Percentiles rank a stretch among this genome's conserved stretches.
These are phyloP conservation scores for Cyanoderma ruficeps DNA, from an alignment of 2,113 vertebrate species.

Conservation along the genomic window DNA sequence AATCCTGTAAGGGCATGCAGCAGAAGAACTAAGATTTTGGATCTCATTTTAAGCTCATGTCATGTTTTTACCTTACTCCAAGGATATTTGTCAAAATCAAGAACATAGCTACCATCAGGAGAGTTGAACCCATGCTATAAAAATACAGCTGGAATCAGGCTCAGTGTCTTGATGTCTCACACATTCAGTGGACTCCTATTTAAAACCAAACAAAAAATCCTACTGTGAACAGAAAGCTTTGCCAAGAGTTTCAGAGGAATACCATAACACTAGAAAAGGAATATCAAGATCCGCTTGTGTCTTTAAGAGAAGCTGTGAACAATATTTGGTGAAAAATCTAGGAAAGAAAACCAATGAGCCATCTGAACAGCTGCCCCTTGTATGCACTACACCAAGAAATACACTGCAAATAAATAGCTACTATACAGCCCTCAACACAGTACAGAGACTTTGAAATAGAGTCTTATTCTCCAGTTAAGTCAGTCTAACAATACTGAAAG, in stretches of 20 bases:
- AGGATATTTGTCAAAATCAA: neutral
- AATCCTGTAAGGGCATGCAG: neutral
- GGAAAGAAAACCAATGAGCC: neutral
- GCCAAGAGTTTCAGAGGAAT: neutral
- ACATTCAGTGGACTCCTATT: neutral
- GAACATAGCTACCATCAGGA: neutral
- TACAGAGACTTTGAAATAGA: neutral
- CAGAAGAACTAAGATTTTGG: neutral
- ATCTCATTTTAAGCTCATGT: neutral
- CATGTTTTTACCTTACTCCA: neutral
- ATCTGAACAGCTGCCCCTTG: neutral
- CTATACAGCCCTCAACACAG: neutral
- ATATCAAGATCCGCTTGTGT: rapidly evolving
- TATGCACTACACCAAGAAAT: neutral
- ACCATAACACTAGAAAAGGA: neutral
- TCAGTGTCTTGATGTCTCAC: neutral
- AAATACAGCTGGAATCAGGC: neutral
- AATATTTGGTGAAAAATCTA: neutral
- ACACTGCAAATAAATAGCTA: neutral
- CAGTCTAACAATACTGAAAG: neutral
- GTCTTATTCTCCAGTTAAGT: neutral
- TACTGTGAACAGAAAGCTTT: neutral
- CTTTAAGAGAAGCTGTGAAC: neutral
- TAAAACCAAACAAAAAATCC: neutral
- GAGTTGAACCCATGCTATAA: neutral